Conservation (phyloP, 1,140 invertebrate species). For the Orchestia grillus region DNA sequence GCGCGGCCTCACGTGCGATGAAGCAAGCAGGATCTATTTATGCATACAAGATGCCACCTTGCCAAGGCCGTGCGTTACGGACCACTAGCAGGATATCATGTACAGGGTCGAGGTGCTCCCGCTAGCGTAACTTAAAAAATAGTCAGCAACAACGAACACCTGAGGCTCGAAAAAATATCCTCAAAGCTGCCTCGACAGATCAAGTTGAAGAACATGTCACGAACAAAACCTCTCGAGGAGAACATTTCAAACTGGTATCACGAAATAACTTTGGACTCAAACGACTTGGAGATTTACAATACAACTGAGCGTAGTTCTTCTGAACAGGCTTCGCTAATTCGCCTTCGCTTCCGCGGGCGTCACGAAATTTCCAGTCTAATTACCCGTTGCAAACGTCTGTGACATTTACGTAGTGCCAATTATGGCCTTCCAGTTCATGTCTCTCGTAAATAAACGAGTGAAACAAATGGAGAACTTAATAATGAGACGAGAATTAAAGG, state of each 20-base stretch:
- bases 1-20: background rate
- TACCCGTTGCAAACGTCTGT: background rate
- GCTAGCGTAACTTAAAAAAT: background rate
- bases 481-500: background rate
- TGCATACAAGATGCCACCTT: background rate
- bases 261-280: background rate
- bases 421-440: background rate
- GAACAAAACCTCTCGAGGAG: background rate
- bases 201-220: background rate
- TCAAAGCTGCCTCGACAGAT: background rate
- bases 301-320: background rate
- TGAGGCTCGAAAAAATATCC: background rate
- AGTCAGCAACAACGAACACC: background rate
- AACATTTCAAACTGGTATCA: background rate
- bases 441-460: background rate
- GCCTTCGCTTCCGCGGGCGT: background rate
- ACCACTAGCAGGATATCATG: background rate
- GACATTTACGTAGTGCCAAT: background rate
- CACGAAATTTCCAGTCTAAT: background rate
- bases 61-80: background rate
- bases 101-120: background rate
- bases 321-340: background rate
- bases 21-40: conserved; percentile 8
- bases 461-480: background rate
- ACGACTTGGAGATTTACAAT: background rate